Evolutionary conservation across 2,797 vertebrate species (phyloP).

Genomic region (Hemitrygon akajei): DNA sequence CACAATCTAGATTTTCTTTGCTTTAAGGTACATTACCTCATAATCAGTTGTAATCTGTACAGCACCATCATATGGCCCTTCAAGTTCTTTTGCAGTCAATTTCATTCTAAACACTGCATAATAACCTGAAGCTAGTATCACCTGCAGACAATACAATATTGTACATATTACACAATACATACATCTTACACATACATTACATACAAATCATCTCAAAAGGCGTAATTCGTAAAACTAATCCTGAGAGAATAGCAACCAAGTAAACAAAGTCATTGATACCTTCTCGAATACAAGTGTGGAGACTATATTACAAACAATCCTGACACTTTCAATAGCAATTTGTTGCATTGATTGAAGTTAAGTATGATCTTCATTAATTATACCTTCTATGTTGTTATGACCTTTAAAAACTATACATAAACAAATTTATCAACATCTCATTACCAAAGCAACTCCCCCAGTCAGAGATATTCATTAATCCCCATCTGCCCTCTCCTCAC

Average conservation of each 20-base stretch:
- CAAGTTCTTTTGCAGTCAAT: conserved; percentile 78
- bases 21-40: conserved; percentile 64
- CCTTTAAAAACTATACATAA: neutral
- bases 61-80: conserved; percentile 86
- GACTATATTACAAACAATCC: neutral
- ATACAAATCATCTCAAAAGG: neutral
- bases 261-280: too few relatives aligned
- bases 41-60: conserved; percentile 94
- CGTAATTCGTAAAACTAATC: neutral
- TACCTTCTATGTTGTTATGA: neutral
- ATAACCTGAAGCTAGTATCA: conserved; percentile 83
- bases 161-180: neutral
- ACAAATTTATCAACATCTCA: neutral
- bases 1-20: neutral
- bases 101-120: conserved; percentile 89
- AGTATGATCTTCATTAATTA: neutral
- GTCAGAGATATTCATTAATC: too few relatives aligned
- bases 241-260: neutral
- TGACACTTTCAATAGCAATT: neutral
- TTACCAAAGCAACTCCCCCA: too few relatives aligned
- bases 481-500: too few relatives aligned
- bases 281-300: neutral
- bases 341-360: neutral
- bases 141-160: conserved; percentile 56
- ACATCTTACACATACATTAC: neutral